phyloP scores from a whole-genome alignment of 2,888 invertebrate genomes.

The Silvanus unidentatus region DNA sequence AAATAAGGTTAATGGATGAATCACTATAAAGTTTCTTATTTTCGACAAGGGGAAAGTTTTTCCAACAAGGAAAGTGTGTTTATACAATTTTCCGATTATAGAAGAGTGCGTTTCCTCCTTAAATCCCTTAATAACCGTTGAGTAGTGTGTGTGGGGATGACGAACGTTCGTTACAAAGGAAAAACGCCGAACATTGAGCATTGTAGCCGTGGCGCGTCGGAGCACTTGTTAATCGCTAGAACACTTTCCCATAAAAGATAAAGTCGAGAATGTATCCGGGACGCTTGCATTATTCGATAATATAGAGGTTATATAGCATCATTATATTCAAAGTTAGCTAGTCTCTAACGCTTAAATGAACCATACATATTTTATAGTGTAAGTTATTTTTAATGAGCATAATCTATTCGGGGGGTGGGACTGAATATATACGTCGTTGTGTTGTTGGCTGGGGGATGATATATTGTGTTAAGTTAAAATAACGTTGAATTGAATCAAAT shows the following conservation, averaged over 20 bases:
- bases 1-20: slow-evolving; percentile 31
- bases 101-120: no score
- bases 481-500: slow-evolving; percentile 30
- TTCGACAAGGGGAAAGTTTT: slow-evolving; percentile 16
- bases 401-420: slow-evolving; percentile 26
- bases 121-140: no score
- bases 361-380: slow-evolving; percentile 29
- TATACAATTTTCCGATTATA: slow-evolving; percentile 13
- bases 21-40: slow-evolving; percentile 25
- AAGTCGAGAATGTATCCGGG: neutral
- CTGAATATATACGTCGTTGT: neutral
- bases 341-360: slow-evolving; percentile 24
- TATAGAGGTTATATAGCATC: slow-evolving; percentile 13
- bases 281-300: slow-evolving; percentile 14
- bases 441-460: slow-evolving; percentile 21
- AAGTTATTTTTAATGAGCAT: slow-evolving; percentile 35
- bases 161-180: no score
- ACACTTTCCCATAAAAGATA: neutral
- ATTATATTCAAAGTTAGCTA: slow-evolving; percentile 20
- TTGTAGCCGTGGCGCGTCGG: neutral
- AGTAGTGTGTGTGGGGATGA: no score
- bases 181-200: no score
- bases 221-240: slow-evolving; percentile 1
- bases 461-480: slow-evolving; percentile 17
- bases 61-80: slow-evolving; percentile 15